A percentile compares a stretch with the other conserved stretches of the same genome.
These are phyloP conservation scores for Triplophysa dalaica DNA, from an alignment of 2,113 vertebrate species.

Conservation along the genomic window DNA sequence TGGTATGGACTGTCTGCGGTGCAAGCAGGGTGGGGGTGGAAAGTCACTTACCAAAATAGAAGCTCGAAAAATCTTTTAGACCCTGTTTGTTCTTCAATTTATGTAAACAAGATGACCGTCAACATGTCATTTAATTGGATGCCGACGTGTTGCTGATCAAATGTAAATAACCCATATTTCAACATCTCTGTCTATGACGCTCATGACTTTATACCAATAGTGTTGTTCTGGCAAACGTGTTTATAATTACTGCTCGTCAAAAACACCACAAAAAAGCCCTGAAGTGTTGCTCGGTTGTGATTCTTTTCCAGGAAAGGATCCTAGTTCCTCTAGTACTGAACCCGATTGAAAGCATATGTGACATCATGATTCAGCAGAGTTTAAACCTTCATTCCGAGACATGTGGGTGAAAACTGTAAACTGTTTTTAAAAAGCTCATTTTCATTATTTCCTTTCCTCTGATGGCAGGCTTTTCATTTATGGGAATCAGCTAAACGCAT, in stretches of 20 bases:
- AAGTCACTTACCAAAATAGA: constrained; percentile 49
- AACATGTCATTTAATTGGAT: constrained; percentile 10
- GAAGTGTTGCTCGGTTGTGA: constrained; percentile 30
- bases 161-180: not conserved
- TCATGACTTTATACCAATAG: not conserved
- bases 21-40: constrained; percentile 4
- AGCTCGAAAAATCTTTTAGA: constrained; percentile 39
- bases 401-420: not conserved
- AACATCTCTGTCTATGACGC: not conserved
- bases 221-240: constrained; percentile 10
- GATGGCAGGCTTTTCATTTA: not conserved
- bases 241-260: constrained; percentile 24
- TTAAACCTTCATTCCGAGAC: not conserved
- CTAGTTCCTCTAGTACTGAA: constrained; percentile 16
- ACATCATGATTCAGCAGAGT: not conserved
- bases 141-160: not conserved
- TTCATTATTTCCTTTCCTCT: not conserved
- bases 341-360: constrained; percentile 56
- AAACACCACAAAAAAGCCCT: constrained; percentile 10
- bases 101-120: constrained; percentile 44
- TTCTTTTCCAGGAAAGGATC: constrained; percentile 38
- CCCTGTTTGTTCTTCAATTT: constrained; percentile 27
- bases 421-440: not conserved
- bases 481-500: not conserved
- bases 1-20: constrained; percentile 25